Evolutionary conservation across 2,888 invertebrate genomes (phyloP), one percentile per base, ranked within the genome.

Genomic region (Dolichopus griseipennis): DNA sequence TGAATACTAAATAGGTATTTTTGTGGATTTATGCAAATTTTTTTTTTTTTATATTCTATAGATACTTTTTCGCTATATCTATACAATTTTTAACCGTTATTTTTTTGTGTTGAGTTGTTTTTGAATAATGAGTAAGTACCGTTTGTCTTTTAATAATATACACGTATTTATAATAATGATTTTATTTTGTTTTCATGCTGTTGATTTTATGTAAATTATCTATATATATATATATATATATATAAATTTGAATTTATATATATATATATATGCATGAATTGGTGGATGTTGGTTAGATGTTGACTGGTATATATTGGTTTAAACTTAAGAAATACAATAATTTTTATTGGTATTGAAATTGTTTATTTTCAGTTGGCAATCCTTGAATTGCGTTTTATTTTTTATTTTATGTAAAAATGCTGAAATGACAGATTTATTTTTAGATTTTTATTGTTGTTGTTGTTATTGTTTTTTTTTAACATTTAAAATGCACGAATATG

Each of bases 1-100:
- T 52, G 52, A 52, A 52, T 52, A 52, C 52, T n/a, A 52, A 52
- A 52, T 52, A 52, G 52, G 52, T 52, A 52, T 52, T 52, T 52
- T 52, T 12, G 52, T 52, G 52, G 52, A 52, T 52, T 52, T 52
- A 52, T 52, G 52, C 52, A 52, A 52, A 52, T 52, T 18, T 52
- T 18, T 52, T 18, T 12, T 18, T 52, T 52, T 52, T 41, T 7
- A 5, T 27, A 41, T 41, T 41, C 15, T 15, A 52, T 43, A 43
- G 6, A 15, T 6, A 18, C 15, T 12, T 52, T 18, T 52, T 18
- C 52, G 15, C 18, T 52, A 52, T 15, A 52, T 18, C 52, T 18
- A 18, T 52, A 2, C 2, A n/a, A 2, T 6, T 12, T 18, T 52
- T 52, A 15, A 7, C 18, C 18, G 9, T 9, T 18, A 15, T 18